Percentiles rank a stretch among this genome's conserved stretches.
Conservation (phyloP, 2,113 vertebrate species). For the Etia nguti region DNA sequence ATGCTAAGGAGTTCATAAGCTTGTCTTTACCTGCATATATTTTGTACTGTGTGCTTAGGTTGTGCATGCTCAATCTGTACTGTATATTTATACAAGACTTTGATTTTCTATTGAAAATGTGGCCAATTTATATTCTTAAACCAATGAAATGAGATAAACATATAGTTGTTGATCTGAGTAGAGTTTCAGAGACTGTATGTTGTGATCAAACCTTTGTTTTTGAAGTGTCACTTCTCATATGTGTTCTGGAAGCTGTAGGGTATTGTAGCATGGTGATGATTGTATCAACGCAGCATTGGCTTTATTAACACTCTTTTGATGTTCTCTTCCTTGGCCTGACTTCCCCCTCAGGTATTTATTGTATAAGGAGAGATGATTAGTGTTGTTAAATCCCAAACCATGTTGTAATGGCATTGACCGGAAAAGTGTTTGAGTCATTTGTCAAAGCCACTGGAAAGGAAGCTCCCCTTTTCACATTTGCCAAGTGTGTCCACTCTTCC, state of each 20-base stretch:
- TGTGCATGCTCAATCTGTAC: not conserved
- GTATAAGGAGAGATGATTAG: no score
- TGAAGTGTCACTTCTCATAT: slow-evolving; percentile 1
- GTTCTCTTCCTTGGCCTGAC: not conserved
- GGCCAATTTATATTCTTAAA: not conserved
- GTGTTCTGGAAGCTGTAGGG: not conserved
- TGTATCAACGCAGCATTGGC: not conserved
- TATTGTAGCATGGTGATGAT: not conserved
- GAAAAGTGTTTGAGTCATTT: slow-evolving; percentile 6
- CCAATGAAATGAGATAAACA: not conserved
- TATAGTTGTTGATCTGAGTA: not conserved
- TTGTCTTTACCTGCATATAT: not conserved
- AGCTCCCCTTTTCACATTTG: not conserved
- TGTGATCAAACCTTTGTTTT: not conserved
- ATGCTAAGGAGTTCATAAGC: slow-evolving; percentile 21
- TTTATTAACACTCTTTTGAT: slow-evolving; percentile 21
- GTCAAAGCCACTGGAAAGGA: slow-evolving; percentile 6
- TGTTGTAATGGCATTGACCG: slow-evolving; percentile 17
- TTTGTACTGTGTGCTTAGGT: not conserved
- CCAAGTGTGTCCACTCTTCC: not conserved
- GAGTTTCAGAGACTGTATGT: not conserved
- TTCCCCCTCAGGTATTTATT: slow-evolving; percentile 26
- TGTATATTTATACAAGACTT: not conserved
- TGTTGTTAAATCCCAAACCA: slow-evolving; percentile 31
- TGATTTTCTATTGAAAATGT: not conserved